Evolutionary conservation across 2,113 vertebrate genomes (phyloP).

Genomic region (Psilopsiagon aymara): DNA sequence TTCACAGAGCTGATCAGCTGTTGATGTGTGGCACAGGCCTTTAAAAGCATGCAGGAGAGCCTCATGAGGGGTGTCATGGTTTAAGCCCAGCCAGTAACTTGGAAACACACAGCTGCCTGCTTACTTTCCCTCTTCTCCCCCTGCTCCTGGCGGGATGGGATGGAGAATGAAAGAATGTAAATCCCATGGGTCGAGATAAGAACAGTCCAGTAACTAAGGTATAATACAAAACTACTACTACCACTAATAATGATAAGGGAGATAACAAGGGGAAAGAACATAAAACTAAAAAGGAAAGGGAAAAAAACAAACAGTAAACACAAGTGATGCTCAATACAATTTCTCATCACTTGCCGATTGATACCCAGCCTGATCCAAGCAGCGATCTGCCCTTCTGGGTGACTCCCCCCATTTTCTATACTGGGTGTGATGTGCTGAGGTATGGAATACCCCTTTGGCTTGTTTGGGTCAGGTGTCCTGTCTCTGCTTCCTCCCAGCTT

Average conservation of each 20-base stretch:
- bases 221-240: neutral
- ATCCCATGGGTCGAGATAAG: neutral
- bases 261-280: neutral
- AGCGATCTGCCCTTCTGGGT: neutral
- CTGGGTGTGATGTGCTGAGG: neutral
- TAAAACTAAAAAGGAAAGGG: neutral
- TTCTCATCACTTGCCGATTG: rapidly evolving
- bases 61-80: neutral
- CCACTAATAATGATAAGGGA: neutral
- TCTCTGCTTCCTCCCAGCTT: neutral
- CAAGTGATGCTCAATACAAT: neutral
- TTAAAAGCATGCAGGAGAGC: neutral
- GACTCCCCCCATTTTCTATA: neutral
- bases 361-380: neutral
- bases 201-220: neutral
- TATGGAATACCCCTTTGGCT: neutral
- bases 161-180: neutral
- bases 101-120: neutral
- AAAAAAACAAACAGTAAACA: neutral
- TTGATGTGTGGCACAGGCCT: neutral
- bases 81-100: neutral
- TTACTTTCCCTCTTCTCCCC: neutral
- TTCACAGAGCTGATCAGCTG: neutral
- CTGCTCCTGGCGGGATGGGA: neutral
- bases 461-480: neutral